Percentiles rank a stretch among this genome's conserved stretches.
Conservation (phyloP, 1,140 invertebrate genomes). For the Bombus confusus region DNA sequence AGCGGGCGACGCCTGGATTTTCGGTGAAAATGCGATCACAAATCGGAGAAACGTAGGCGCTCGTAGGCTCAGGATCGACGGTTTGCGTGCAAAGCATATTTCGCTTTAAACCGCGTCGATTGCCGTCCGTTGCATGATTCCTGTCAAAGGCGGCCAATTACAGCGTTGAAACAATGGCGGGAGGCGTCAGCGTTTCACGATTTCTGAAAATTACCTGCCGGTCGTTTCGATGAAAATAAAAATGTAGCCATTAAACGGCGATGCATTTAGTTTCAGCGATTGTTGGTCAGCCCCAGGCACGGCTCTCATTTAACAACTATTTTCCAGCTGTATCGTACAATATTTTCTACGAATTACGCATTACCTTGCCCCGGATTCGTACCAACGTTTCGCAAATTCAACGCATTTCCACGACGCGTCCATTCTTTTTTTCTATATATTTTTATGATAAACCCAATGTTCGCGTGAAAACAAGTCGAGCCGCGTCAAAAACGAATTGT, state of each 20-base stretch:
- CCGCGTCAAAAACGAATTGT: background rate
- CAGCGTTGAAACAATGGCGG: slow-evolving; percentile 13
- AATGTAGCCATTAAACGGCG: background rate
- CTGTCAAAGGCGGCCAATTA: slow-evolving; percentile 41
- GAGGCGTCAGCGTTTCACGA: slow-evolving; percentile 11
- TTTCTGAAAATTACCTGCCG: slow-evolving; percentile 23
- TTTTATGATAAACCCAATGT: background rate
- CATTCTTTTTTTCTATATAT: background rate
- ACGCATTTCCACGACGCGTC: background rate
- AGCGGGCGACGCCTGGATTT: background rate
- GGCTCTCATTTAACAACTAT: background rate
- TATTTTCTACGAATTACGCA: background rate
- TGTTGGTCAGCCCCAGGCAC: background rate
- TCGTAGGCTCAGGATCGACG: slow-evolving; percentile 9
- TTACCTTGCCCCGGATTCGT: background rate
- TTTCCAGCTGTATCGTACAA: too few species aligned
- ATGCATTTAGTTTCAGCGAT: background rate
- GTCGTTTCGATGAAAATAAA: slow-evolving; percentile 10
- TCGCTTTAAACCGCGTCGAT: slow-evolving; percentile 9
- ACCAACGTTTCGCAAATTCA: background rate
- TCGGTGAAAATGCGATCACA: background rate
- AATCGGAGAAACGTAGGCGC: background rate
- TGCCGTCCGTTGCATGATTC: slow-evolving; percentile 22
- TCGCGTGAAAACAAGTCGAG: background rate
- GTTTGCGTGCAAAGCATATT: slow-evolving; percentile 46